A percentile compares a stretch with the other conserved stretches of the same genome.
Conservation (phyloP, 2,888 invertebrate genomes). For the Zhuqinia jingwanae region DNA sequence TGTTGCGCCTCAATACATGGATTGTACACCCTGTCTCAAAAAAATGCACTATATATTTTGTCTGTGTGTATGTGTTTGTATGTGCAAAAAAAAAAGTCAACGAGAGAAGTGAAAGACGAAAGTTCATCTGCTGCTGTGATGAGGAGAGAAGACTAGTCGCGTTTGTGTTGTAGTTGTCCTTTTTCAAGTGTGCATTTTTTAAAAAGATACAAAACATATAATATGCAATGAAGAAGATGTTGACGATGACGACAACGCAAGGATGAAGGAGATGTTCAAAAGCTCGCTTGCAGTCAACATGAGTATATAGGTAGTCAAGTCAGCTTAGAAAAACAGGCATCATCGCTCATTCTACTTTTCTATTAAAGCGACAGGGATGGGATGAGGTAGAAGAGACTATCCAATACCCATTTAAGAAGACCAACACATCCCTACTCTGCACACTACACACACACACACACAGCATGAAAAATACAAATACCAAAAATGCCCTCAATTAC, state of each 20-base stretch:
- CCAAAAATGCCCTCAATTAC: neutral
- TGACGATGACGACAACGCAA: too few species aligned
- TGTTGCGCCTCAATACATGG: neutral
- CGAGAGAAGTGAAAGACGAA: slow-evolving; percentile 61
- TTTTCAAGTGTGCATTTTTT: neutral
- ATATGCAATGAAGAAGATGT: neutral
- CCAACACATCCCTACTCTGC: too few species aligned
- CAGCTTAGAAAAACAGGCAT: neutral
- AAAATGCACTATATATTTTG: neutral
- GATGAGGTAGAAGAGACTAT: too few species aligned
- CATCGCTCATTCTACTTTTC: slow-evolving; percentile 24
- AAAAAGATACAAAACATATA: neutral
- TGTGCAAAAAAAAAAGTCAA: slow-evolving; percentile 43
- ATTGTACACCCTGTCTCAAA: neutral
- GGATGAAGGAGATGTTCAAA: too few species aligned
- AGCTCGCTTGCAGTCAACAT: too few species aligned
- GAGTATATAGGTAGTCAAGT: too few species aligned
- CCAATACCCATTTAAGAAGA: slow-evolving; percentile 14
- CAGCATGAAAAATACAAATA: neutral
- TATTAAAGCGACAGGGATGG: neutral
- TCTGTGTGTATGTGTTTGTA: neutral
- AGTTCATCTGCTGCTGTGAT: slow-evolving; percentile 46
- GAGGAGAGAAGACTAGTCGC: neutral
- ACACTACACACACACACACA: too few species aligned
- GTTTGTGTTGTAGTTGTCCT: too few species aligned